Evolutionary conservation across 2,888 invertebrate species (phyloP), one percentile per base, ranked within the genome.

Genomic region (Matsumyia berberina): DNA sequence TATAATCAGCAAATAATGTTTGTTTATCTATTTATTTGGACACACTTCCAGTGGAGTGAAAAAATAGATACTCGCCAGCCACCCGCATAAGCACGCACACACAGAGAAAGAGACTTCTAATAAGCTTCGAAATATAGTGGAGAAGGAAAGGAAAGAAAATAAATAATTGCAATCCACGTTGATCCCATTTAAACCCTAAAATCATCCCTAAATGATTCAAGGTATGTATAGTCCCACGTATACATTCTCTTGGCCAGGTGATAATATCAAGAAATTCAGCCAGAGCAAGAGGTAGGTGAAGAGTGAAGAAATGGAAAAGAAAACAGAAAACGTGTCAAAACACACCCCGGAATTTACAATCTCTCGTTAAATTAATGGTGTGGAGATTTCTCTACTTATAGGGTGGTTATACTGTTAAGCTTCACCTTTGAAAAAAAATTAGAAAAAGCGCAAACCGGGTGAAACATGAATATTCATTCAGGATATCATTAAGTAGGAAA

Each of bases 1-100:
- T 57, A 64, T 74, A 74, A 74, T 74, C 74, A 46, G 55, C 46
- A 57, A 74, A 74, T 37, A 46, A 64, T 66, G 46, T 57, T 46
- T 74, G 39, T 74, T 74, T 74, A 66, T 74, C 57, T 46, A 46
- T 19, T 24, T 46, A 29, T 74, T 46, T 44, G 35, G 42, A 46
- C 55, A 44, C 64, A 74, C 42, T 66, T 57, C 31, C 57, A 66
- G n/a, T 66, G 64, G 31, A 55, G 55, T 37, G 46, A 37, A 74
- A 74, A 66, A 64, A 58, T 19, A 46, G 66, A 37, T 49, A 58
- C 46, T 8, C 31, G n/a, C 46, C 62, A 9, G 31, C 60, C 7
- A 31, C 60, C 31, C 49, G 35, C 64, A 35, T 44, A 17, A 15
- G 29, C n/a, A 29, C 5, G 5, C 15, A 53, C 8, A 67, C 17